Base-by-base conservation (phyloP, 2,113 vertebrate genomes). In the Amphilophus citrinellus region DNA sequence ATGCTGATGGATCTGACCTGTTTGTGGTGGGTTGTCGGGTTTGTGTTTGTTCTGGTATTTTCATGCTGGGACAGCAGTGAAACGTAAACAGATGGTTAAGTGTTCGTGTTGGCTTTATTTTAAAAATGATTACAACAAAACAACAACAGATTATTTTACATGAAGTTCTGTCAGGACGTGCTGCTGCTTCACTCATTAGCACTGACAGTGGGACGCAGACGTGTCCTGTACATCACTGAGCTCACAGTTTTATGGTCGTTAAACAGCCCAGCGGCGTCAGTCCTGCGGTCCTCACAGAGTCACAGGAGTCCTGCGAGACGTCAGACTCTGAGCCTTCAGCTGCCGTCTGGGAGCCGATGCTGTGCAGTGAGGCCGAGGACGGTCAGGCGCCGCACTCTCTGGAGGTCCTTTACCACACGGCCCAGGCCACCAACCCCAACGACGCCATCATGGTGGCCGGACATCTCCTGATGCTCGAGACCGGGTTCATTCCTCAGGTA, bases 401-500 rank as follows among this genome's bases (percentile, higher is more conserved):
- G 68, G 97, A 98, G 93, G 90, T 94, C 22, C 96, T 99, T 15
- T 97, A 96, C 79, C 95, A 96, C 77, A 88, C 94, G 4, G 97
- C 97, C 1, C 88, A 84, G 61, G 95, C 95, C 73, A 68, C 73
- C 18, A 92, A 85, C 39, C 93, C 96, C 84, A 93, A 73, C 0
- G 98, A 99, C 86, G 97, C 97, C 87, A 84, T 99, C 82, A 88
- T 98, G 0, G 97, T 98, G 76, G 92, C 96, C 0, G 81, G 94
- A 0, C 96, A 99, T 82, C 96, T 97, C 42, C 96, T 99, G 62
- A 98, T 99, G 98, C 88, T 98, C 76, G 98, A 99, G 89, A 96
- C 97, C 0, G 98, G 98, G 27, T 99, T 98, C 17, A 77, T 95
- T 2, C 95, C 96, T 42, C 96, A 97, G 97, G 98, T 99, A 76